Conservation (phyloP, 2,888 invertebrate genomes). For the Corbicula japonica region DNA sequence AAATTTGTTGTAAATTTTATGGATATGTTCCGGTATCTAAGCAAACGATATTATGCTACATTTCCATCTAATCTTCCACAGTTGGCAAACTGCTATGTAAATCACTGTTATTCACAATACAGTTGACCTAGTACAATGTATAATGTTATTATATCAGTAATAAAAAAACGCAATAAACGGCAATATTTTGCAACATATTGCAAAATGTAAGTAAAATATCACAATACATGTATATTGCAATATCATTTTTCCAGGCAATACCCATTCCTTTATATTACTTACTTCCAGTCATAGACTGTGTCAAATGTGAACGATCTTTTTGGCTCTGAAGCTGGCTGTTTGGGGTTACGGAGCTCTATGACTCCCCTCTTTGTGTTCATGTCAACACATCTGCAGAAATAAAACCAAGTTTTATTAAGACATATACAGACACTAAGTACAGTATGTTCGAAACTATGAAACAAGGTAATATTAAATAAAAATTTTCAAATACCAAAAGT, state of each 20-base stretch:
- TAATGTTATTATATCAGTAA: too few species aligned
- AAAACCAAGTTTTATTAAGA: not conserved
- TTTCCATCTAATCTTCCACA: too few species aligned
- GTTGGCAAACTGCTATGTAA: too few species aligned
- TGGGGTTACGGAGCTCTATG: slow-evolving; percentile 95
- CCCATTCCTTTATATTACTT: slow-evolving; percentile 80
- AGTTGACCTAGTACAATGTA: too few species aligned
- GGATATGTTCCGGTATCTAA: too few species aligned
- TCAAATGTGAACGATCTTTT: slow-evolving; percentile 98
- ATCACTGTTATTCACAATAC: too few species aligned
- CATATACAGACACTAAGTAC: not conserved
- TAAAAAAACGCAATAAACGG: too few species aligned
- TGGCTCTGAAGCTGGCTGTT: slow-evolving; percentile 89
- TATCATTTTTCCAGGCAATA: not conserved
- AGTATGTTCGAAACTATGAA: not conserved
- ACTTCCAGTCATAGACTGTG: slow-evolving; percentile 96
- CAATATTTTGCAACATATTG: too few species aligned
- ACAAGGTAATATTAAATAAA: not conserved
- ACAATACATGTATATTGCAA: too few species aligned
- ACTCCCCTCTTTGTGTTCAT: slow-evolving; percentile 95
- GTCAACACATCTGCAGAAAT: slow-evolving; percentile 90
- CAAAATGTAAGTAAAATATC: too few species aligned
- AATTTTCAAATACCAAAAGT: not conserved
- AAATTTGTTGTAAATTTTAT: too few species aligned
- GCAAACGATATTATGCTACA: too few species aligned